Conservation (phyloP, 2,797 vertebrate genomes). For the Pelobates cultripes region DNA sequence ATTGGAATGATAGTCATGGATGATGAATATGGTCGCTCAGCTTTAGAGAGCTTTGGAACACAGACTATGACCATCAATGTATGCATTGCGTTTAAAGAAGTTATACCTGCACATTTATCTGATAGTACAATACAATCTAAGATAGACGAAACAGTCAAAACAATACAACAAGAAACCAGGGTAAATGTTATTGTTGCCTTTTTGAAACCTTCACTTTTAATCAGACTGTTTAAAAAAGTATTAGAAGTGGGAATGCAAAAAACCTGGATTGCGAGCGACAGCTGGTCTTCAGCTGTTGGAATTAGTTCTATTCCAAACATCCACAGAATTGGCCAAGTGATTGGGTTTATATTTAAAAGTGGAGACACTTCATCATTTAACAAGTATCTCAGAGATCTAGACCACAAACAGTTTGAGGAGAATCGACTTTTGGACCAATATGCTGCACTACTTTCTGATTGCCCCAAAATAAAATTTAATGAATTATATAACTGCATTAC, state of each 20-base stretch:
- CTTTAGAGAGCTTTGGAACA: conserved; percentile 76
- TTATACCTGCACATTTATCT: conserved; percentile 77
- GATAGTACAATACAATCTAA: conserved; percentile 63
- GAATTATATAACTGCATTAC: conserved; percentile 71
- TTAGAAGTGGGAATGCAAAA: conserved; percentile 70
- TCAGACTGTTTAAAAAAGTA: conserved; percentile 72
- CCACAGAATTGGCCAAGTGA: conserved; percentile 75
- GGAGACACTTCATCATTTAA: conserved; percentile 73
- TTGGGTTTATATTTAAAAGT: conserved; percentile 85
- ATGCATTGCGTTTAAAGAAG: conserved; percentile 84
- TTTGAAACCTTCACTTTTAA: conserved; percentile 76
- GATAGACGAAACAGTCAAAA: conserved; percentile 68
- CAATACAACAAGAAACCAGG: conserved; percentile 73
- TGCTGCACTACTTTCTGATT: conserved; percentile 62
- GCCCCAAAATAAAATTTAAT: conserved; percentile 61
- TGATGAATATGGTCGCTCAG: conserved; percentile 82
- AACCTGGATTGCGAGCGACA: conserved; percentile 87
- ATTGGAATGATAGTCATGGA: conserved; percentile 83
- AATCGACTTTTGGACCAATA: conserved; percentile 75
- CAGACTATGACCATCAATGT: conserved; percentile 74
- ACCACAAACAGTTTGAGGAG: conserved; percentile 54
- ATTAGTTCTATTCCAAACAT: conserved; percentile 71
- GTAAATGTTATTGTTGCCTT: conserved; percentile 86
- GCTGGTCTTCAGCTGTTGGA: conserved; percentile 77
- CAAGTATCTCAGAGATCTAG: conserved; percentile 74